Evolutionary conservation across 2,888 invertebrate genomes (phyloP).

Genomic region (Leptopilina syphax): DNA sequence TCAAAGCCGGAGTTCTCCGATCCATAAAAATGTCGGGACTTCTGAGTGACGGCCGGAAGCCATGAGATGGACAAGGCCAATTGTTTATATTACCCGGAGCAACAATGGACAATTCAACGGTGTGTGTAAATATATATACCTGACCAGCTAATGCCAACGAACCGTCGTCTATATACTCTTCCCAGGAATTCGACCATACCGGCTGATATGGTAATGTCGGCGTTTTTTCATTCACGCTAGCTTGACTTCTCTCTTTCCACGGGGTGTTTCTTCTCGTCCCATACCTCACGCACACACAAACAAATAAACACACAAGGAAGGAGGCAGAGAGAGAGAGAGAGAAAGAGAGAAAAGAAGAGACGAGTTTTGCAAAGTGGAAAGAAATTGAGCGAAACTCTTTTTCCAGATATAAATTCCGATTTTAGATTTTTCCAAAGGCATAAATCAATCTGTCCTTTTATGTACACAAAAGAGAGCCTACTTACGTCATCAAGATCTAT

Average conservation of each 20-base stretch:
- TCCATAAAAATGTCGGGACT: constrained; percentile 75
- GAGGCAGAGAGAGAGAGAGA: too few species aligned
- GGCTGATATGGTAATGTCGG: constrained; percentile 68
- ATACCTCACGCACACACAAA: neutral
- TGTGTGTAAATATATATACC: constrained; percentile 59
- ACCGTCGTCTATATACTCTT: constrained; percentile 62
- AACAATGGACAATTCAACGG: constrained; percentile 71
- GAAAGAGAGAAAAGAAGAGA: too few species aligned
- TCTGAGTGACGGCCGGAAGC: constrained; percentile 75
- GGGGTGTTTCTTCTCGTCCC: constrained; percentile 45
- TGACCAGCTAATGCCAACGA: constrained; percentile 57
- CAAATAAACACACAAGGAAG: neutral
- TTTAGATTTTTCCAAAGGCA: constrained; percentile 3
- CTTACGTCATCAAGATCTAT: neutral
- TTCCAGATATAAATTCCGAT: neutral
- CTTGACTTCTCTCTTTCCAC: constrained; percentile 50
- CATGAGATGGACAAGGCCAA: constrained; percentile 75
- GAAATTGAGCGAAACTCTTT: constrained; percentile 7
- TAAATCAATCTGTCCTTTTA: constrained; percentile 1
- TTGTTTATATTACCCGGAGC: constrained; percentile 74
- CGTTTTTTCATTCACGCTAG: constrained; percentile 66
- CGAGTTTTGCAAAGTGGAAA: constrained; percentile 3
- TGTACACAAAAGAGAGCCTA: neutral
- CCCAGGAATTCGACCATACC: constrained; percentile 73
- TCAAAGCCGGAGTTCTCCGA: constrained; percentile 67